These are phyloP conservation scores for Gadopsis bispinosus DNA, from an alignment of 2,797 vertebrate genomes.

Conservation along the genomic window DNA sequence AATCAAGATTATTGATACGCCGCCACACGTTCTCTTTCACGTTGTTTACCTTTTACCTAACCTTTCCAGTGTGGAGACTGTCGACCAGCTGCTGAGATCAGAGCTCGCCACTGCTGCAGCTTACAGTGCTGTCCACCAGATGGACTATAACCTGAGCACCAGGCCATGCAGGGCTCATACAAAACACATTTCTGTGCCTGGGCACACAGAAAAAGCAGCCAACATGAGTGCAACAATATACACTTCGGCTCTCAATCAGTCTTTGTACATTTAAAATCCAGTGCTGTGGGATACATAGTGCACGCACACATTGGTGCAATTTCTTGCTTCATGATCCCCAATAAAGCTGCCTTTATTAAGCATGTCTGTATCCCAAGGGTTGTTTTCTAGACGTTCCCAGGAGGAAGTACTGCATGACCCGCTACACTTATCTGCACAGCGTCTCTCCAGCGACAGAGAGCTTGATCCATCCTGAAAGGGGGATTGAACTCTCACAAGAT, in stretches of 20 bases:
- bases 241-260: background rate
- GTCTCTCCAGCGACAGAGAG: conserved; percentile 74
- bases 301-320: conserved; percentile 21
- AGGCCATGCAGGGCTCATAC: conserved; percentile 23
- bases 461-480: conserved; percentile 77
- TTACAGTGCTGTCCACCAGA: conserved; percentile 49
- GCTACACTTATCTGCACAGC: conserved; percentile 70
- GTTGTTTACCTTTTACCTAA: conserved; percentile 5
- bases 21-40: background rate
- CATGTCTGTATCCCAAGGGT: conserved; percentile 43
- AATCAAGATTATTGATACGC: background rate
- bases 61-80: conserved; percentile 28
- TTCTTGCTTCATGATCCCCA: conserved; percentile 42
- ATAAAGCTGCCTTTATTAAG: conserved; percentile 52
- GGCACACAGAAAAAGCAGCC: background rate
- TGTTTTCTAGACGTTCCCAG: conserved; percentile 57
- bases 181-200: conserved; percentile 6
- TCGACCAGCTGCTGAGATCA: conserved; percentile 50
- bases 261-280: conserved; percentile 7
- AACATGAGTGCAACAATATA: background rate
- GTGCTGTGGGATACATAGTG: background rate
- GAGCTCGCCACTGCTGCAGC: conserved; percentile 40
- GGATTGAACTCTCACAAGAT: conserved; percentile 82
- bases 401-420: conserved; percentile 60
- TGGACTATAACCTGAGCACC: conserved; percentile 44